Evolutionary conservation across 2,113 vertebrate species (phyloP).

Genomic region (Grantiella picta): DNA sequence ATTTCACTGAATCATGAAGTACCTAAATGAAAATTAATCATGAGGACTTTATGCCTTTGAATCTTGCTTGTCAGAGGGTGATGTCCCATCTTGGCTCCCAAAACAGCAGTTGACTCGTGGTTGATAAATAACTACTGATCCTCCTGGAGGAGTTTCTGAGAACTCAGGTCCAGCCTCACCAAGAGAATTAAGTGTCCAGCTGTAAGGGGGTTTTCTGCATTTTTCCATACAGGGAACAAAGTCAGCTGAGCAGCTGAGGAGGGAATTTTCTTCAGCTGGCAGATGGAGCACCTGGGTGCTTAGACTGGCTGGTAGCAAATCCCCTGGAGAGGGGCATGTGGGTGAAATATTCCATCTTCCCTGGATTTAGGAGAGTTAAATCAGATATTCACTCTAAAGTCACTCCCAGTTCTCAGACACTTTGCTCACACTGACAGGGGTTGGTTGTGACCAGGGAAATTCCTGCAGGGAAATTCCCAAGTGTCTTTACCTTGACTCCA

Average conservation of each 20-base stretch:
- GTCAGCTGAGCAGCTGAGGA: background rate
- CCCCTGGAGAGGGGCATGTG: background rate
- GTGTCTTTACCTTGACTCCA: background rate
- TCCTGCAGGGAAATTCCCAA: background rate
- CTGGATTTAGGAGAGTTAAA: rapidly evolving
- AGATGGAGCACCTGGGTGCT: background rate
- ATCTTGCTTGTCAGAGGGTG: background rate
- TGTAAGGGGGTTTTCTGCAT: background rate
- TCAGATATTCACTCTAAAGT: background rate
- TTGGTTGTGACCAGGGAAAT: background rate
- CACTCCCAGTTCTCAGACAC: background rate
- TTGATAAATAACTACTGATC: background rate
- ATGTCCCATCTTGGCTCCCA: background rate
- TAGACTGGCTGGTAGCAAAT: background rate
- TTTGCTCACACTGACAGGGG: background rate
- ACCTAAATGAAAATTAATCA: background rate
- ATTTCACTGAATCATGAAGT: background rate
- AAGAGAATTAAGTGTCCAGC: background rate
- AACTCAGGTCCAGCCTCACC: background rate
- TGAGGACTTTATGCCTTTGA: background rate
- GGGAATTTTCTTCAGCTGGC: background rate
- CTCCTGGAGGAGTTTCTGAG: background rate
- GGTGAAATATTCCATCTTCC: background rate
- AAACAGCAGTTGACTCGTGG: background rate
- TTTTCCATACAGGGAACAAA: background rate